Conservation (phyloP, 1,140 invertebrate species). For the Papilio glaucus region DNA sequence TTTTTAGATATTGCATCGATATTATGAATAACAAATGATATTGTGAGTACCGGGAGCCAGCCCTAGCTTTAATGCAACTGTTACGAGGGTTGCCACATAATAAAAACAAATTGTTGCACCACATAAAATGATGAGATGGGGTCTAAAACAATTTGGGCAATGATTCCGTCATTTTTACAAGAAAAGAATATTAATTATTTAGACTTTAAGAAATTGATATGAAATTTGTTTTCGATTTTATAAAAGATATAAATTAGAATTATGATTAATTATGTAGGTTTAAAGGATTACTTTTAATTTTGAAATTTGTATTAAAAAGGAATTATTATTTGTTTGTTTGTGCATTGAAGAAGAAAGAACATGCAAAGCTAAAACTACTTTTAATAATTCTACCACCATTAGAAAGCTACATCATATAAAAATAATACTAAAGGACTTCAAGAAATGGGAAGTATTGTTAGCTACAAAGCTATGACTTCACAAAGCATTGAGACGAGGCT, state of each 20-base stretch:
- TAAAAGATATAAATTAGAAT: not conserved
- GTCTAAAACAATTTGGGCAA: slow-evolving; percentile 24
- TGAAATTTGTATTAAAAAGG: not conserved
- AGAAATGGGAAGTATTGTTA: no score
- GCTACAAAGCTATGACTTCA: no score
- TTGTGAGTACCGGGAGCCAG: not conserved
- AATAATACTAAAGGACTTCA: no score
- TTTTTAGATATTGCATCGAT: slow-evolving; percentile 5
- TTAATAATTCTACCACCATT: no score
- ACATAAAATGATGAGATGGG: not conserved
- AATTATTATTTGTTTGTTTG: not conserved
- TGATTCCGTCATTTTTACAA: not conserved
- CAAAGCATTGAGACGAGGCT: no score
- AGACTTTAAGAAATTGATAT: not conserved
- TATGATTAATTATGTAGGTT: not conserved
- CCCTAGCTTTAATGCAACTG: slow-evolving; percentile 32
- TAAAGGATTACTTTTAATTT: not conserved
- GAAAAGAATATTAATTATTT: slow-evolving; percentile 7
- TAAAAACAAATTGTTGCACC: slow-evolving; percentile 44
- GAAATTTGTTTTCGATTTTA: not conserved
- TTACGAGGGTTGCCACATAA: slow-evolving; percentile 46
- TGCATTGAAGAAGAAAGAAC: not conserved
- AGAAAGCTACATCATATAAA: no score
- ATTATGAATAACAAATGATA: not conserved
- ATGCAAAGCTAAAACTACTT: no score